A percentile compares a stretch with the other conserved stretches of the same genome.
These are phyloP conservation scores for Furcifer pardalis DNA, from an alignment of 2,797 vertebrate species.

Conservation along the genomic window DNA sequence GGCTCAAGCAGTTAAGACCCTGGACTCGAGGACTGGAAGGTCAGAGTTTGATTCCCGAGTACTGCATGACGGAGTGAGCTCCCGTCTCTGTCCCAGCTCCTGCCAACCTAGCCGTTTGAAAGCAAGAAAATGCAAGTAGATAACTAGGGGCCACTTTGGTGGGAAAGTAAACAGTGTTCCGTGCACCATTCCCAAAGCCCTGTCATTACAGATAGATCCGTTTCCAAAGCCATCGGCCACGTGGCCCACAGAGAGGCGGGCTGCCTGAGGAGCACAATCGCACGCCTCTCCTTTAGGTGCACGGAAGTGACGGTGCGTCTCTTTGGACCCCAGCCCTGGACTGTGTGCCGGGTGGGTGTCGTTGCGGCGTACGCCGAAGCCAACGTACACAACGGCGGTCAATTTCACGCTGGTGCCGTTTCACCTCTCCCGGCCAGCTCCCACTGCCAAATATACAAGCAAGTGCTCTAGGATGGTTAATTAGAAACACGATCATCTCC, in stretches of 20 bases:
- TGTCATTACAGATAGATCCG: background rate
- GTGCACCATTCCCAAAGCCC: too few relatives aligned
- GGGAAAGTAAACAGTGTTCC: too few relatives aligned
- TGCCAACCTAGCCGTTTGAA: too few relatives aligned
- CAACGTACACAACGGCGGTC: slow-evolving; percentile 30
- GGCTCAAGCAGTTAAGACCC: too few relatives aligned
- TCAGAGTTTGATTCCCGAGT: too few relatives aligned
- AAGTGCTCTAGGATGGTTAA: slow-evolving; percentile 44
- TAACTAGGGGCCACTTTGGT: too few relatives aligned
- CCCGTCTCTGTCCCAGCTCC: too few relatives aligned
- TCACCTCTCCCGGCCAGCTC: slow-evolving; percentile 17
- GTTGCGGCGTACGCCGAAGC: background rate
- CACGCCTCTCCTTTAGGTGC: background rate
- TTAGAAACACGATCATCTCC: slow-evolving; percentile 43
- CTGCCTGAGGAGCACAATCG: background rate
- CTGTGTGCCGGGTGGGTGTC: background rate
- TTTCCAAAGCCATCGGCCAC: background rate
- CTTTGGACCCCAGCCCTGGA: background rate
- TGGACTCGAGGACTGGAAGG: too few relatives aligned
- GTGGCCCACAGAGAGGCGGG: background rate
- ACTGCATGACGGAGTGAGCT: too few relatives aligned
- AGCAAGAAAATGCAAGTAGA: too few relatives aligned
- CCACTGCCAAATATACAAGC: slow-evolving; percentile 18
- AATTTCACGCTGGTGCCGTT: background rate
- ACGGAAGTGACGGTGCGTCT: background rate